These are phyloP conservation scores for Microdon myrmicae DNA, from an alignment of 2,888 invertebrate species.

Conservation along the genomic window DNA sequence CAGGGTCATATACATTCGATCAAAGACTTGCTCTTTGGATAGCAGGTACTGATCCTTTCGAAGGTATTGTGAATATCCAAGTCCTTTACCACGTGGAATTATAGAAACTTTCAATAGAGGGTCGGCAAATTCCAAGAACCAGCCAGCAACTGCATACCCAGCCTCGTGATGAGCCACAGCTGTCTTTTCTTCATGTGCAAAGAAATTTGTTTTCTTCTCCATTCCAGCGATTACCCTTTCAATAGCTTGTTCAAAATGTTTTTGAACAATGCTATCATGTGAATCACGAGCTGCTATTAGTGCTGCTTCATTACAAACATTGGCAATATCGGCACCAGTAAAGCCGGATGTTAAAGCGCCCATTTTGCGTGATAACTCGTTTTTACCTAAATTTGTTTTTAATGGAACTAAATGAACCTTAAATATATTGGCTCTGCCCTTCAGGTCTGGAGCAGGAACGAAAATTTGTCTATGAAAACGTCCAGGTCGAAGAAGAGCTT, in stretches of 20 bases:
- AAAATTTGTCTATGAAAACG: constrained; percentile 98
- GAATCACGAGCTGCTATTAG: constrained; percentile 96
- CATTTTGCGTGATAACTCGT: constrained; percentile 91
- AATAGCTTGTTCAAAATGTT: constrained; percentile 98
- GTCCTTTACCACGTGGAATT: constrained; percentile 96
- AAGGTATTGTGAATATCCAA: constrained; percentile 98
- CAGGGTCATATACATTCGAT: constrained; percentile 98
- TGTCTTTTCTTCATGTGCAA: constrained; percentile 97
- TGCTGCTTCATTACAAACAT: constrained; percentile 99
- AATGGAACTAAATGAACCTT: constrained; percentile 89
- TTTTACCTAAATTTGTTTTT: constrained; percentile 89
- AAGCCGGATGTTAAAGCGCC: constrained; percentile 99
- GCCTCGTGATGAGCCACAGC: constrained; percentile 99
- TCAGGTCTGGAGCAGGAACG: constrained; percentile 98
- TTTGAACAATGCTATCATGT: constrained; percentile 80
- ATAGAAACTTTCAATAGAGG: constrained; percentile 98
- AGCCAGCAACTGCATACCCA: constrained; percentile 98
- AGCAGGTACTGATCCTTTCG: constrained; percentile 98
- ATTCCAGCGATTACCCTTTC: constrained; percentile 96
- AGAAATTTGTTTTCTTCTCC: constrained; percentile 98
- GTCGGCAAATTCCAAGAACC: constrained; percentile 97
- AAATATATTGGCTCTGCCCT: constrained; percentile 89
- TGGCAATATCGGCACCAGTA: constrained; percentile 99
- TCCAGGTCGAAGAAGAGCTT: constrained; percentile 95
- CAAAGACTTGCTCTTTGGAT: constrained; percentile 95